These are phyloP conservation scores for Cremastobaeus sp. DNA, from an alignment of 2,888 invertebrate species.

Conservation along the genomic window DNA sequence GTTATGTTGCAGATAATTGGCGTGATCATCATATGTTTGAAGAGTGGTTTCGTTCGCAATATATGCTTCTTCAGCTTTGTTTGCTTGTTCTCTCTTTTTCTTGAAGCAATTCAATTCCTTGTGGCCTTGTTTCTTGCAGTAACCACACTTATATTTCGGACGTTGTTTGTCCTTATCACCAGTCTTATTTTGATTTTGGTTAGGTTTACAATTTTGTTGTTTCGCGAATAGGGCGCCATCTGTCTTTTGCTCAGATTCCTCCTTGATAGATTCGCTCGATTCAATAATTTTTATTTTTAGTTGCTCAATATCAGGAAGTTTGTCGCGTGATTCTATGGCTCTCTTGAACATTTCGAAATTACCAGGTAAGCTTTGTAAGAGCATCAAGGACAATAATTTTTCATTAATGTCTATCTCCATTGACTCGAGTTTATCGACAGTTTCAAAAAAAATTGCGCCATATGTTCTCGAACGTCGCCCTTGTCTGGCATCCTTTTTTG, in stretches of 20 bases:
- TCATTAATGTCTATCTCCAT: neutral
- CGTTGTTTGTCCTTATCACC: neutral
- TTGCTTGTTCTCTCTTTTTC: neutral
- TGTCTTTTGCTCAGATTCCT: neutral
- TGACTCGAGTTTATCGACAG: neutral
- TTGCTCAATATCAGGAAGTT: neutral
- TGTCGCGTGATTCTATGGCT: conserved; percentile 14
- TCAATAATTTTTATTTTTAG: conserved; percentile 12
- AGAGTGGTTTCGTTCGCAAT: neutral
- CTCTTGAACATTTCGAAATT: neutral
- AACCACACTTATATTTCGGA: neutral
- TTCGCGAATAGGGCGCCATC: conserved; percentile 4
- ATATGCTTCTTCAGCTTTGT: neutral
- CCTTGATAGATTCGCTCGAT: neutral
- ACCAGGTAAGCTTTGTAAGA: neutral
- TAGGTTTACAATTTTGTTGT: neutral
- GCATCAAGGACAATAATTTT: conserved; percentile 1
- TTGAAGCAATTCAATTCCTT: neutral
- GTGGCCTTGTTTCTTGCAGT: neutral
- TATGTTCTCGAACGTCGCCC: neutral
- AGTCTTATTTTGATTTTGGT: neutral
- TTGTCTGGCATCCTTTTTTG: neutral
- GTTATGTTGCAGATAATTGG: neutral
- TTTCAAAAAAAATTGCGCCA: neutral
- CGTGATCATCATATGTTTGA: neutral